Percentiles rank a stretch among this genome's conserved stretches.
Conservation (phyloP, 2,797 vertebrate species). For the Cyclopterus lumpus region DNA sequence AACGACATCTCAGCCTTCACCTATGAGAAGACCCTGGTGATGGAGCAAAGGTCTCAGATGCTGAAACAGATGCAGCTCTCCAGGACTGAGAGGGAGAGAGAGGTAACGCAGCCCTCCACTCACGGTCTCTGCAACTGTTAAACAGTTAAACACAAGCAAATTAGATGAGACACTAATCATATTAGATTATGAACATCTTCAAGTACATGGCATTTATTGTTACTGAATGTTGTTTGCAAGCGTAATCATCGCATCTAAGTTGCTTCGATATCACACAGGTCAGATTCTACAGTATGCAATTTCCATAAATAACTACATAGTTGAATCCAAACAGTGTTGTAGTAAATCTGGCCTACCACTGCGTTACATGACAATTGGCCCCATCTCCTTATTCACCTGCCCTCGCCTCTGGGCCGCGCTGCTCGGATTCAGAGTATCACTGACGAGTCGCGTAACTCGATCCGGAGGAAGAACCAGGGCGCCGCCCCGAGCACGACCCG, state of each 20-base stretch:
- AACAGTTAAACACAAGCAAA: not conserved
- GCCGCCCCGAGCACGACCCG: slow-evolving; percentile 79
- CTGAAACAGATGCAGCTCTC: slow-evolving; percentile 98
- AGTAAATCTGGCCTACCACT: slow-evolving; percentile 10
- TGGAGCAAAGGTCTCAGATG: slow-evolving; percentile 98
- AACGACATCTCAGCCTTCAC: slow-evolving; percentile 98
- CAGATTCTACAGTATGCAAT: not conserved
- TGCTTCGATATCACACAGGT: not conserved
- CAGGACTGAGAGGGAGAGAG: slow-evolving; percentile 91
- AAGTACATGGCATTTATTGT: slow-evolving; percentile 4
- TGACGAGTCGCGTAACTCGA: slow-evolving; percentile 89
- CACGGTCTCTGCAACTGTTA: not conserved
- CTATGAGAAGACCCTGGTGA: slow-evolving; percentile 96
- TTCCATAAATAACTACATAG: not conserved
- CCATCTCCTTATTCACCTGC: slow-evolving; percentile 71
- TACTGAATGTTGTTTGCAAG: slow-evolving; percentile 7
- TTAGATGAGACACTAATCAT: not conserved
- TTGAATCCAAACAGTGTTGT: not conserved
- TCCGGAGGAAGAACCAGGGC: slow-evolving; percentile 89
- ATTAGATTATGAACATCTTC: not conserved
- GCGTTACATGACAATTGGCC: slow-evolving; percentile 68
- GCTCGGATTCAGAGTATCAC: slow-evolving; percentile 95
- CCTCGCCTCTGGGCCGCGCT: slow-evolving; percentile 54
- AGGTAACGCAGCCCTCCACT: slow-evolving; percentile 82
- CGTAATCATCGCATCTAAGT: not conserved